Evolutionary conservation across 1,140 invertebrate species (phyloP).

Genomic region (Zaprionus tsacasi): DNA sequence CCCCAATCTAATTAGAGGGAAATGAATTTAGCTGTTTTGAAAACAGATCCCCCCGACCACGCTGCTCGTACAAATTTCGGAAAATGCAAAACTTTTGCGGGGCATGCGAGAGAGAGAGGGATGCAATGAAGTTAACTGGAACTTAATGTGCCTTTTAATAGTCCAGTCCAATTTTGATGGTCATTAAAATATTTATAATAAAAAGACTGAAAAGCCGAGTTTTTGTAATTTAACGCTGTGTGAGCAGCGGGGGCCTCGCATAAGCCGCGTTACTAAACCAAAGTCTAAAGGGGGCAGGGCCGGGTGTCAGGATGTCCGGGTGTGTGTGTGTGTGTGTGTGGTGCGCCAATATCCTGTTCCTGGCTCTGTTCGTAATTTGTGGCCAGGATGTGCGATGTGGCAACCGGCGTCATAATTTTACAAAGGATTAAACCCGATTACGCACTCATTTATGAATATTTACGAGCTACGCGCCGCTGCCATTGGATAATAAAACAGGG

Average conservation of each 20-base stretch:
- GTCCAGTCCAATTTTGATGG: constrained; percentile 42
- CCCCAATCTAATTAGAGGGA: constrained; percentile 26
- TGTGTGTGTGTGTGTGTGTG: constrained; percentile 19
- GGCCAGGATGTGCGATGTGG: constrained; percentile 43
- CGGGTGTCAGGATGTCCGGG: neutral
- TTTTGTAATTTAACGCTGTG: constrained; percentile 79
- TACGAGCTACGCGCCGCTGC: constrained; percentile 57
- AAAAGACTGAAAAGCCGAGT: constrained; percentile 44
- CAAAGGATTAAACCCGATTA: constrained; percentile 81
- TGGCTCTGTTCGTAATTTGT: constrained; percentile 58
- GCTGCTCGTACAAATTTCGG: neutral
- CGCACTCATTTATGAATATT: constrained; percentile 81
- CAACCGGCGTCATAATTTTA: constrained; percentile 71
- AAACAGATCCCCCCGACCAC: neutral
- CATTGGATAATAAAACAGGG: constrained; percentile 52
- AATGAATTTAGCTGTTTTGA: constrained; percentile 27
- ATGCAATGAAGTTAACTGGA: constrained; percentile 49
- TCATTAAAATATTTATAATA: constrained; percentile 73
- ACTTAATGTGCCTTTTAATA: constrained; percentile 44
- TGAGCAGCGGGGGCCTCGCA: constrained; percentile 57
- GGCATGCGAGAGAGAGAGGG: constrained; percentile 1
- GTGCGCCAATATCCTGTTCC: constrained; percentile 68
- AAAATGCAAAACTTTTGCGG: neutral
- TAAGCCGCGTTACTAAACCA: constrained; percentile 13
- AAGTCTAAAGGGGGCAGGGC: neutral